Conservation (phyloP, 1,140 invertebrate genomes). For the Procambarus virginalis region DNA sequence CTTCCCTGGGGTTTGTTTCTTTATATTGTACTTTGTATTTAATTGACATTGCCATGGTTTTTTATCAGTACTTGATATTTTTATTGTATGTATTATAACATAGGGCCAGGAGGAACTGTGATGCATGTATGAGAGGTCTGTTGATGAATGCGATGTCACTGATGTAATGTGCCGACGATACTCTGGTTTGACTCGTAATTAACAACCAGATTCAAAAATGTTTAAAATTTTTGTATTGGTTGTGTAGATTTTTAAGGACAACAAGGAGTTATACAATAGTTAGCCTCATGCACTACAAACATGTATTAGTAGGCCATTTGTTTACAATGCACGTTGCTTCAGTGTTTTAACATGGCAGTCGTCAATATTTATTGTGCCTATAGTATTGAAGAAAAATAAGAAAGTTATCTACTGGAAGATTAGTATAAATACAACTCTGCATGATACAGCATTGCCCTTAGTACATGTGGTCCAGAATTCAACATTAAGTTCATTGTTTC, state of each 20-base stretch:
- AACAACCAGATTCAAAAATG: not conserved
- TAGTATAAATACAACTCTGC: not conserved
- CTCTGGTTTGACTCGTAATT: not conserved
- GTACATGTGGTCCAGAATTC: no score
- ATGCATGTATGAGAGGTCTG: no score
- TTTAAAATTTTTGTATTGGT: not conserved
- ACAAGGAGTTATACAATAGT: not conserved
- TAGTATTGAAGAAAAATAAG: not conserved
- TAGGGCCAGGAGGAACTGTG: no score
- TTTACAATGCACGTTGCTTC: not conserved
- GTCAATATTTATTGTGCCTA: not conserved
- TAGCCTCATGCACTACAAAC: not conserved
- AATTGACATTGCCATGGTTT: no score
- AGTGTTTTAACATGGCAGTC: not conserved
- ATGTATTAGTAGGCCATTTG: not conserved
- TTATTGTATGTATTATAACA: no score
- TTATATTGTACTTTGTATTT: no score
- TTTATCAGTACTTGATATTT: no score
- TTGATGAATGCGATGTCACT: not conserved
- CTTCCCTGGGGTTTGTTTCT: no score
- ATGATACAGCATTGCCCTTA: not conserved
- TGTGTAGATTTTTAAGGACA: not conserved
- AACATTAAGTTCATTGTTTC: not conserved
- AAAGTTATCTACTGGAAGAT: not conserved
- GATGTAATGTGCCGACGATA: not conserved